Evolutionary conservation across 1,140 invertebrate genomes (phyloP).

Genomic region (Heliconius eleuchia): DNA sequence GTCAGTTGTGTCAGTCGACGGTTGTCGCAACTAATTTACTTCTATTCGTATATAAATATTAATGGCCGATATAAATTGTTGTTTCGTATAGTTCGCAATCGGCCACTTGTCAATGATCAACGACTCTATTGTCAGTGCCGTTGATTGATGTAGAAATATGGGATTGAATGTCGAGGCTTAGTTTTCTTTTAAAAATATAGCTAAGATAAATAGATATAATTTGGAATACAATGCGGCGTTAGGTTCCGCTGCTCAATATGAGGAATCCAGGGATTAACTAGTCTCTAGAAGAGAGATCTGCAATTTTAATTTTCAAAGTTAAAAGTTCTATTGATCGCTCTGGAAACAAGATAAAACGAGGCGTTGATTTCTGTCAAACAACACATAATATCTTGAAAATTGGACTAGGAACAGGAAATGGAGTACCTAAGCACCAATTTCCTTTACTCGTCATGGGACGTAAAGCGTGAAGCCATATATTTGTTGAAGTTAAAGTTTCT

Average conservation of each 20-base stretch:
- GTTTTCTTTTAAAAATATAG: neutral
- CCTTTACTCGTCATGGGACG: neutral
- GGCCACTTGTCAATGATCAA: slow-evolving; percentile 12
- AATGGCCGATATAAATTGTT: slow-evolving; percentile 29
- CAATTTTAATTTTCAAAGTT: too few relatives aligned
- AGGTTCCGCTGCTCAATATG: neutral
- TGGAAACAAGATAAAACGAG: too few relatives aligned
- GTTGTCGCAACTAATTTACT: slow-evolving; percentile 43
- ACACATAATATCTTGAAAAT: too few relatives aligned
- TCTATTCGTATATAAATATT: slow-evolving; percentile 38
- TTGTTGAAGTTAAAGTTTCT: too few relatives aligned
- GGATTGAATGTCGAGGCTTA: neutral
- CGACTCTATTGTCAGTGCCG: neutral
- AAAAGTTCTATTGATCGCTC: too few relatives aligned
- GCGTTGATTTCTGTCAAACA: too few relatives aligned
- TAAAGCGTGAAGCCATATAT: too few relatives aligned
- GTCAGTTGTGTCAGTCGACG: slow-evolving; percentile 39
- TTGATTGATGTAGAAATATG: neutral
- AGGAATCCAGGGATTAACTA: too few relatives aligned
- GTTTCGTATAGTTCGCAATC: slow-evolving; percentile 13
- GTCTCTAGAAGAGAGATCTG: too few relatives aligned
- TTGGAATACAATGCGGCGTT: neutral
- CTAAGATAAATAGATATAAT: neutral
- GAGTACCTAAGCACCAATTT: too few relatives aligned
- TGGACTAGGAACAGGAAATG: too few relatives aligned